Evolutionary conservation across 2,888 invertebrate genomes (phyloP).

Genomic region (Coremacera marginata): DNA sequence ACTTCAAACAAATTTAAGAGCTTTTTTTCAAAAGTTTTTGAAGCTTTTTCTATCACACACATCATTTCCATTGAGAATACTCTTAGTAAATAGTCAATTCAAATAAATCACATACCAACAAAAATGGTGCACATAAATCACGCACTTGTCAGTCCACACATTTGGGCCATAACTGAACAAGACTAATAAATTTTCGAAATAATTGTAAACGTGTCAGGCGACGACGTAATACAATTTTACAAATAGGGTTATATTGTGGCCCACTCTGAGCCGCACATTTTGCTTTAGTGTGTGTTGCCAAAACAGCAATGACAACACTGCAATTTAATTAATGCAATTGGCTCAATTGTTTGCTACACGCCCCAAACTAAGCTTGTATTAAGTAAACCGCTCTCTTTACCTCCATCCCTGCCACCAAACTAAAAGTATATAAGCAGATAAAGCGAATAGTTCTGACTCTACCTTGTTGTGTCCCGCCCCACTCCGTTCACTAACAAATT

Average conservation of each 20-base stretch:
- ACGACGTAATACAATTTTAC: not conserved
- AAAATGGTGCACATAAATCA: not conserved
- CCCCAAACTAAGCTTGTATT: not conserved
- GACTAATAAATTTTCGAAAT: constrained; percentile 18
- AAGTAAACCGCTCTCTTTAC: too few relatives aligned
- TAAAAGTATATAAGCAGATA: not conserved
- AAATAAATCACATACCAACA: too few relatives aligned
- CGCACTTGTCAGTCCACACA: constrained; percentile 2
- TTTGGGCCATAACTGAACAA: not conserved
- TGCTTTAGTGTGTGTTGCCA: not conserved
- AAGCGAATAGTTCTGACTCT: not conserved
- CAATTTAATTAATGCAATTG: constrained; percentile 33
- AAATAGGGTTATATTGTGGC: too few relatives aligned
- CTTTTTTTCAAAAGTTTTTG: too few relatives aligned
- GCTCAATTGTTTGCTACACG: not conserved
- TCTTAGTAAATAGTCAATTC: too few relatives aligned
- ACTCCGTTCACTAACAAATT: constrained; percentile 32
- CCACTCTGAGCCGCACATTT: too few relatives aligned
- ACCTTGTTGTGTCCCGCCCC: not conserved
- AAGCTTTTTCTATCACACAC: too few relatives aligned
- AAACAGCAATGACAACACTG: constrained; percentile 16
- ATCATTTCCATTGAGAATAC: too few relatives aligned
- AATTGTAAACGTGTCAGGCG: constrained; percentile 19
- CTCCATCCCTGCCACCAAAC: not conserved
- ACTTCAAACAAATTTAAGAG: too few relatives aligned